These are phyloP conservation scores for Panthera leo DNA, from an alignment of 2,113 vertebrate species.

Conservation along the genomic window DNA sequence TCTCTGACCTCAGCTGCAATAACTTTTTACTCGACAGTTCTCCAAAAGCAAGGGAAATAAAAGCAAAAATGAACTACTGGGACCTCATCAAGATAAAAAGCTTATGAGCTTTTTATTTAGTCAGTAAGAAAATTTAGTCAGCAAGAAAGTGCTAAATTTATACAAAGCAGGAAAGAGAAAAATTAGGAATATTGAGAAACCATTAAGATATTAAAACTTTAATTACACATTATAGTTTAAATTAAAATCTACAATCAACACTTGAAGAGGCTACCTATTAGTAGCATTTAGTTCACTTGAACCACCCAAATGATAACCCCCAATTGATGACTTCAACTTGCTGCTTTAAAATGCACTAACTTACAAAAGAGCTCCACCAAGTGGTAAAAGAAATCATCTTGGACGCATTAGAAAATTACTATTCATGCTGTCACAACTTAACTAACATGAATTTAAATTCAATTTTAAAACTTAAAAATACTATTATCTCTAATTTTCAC, in stretches of 20 bases:
- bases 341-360: background rate
- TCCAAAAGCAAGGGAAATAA: no score
- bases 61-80: no score
- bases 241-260: conserved; percentile 7
- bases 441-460: background rate
- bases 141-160: conserved; percentile 3
- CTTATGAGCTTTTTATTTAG: no score
- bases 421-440: background rate
- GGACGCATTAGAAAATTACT: conserved; percentile 40
- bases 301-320: background rate
- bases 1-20: no score
- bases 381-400: conserved; percentile 63
- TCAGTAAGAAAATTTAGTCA: background rate
- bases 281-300: background rate
- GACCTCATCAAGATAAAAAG: no score
- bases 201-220: conserved; percentile 41
- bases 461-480: conserved; percentile 61
- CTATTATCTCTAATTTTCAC: background rate
- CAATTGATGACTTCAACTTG: background rate
- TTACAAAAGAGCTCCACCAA: conserved; percentile 75
- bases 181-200: conserved; percentile 9
- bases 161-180: background rate
- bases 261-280: background rate
- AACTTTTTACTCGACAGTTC: no score
- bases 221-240: conserved; percentile 27